Conservation (phyloP, 2,888 invertebrate genomes). For the Disparrhopalites patrizii region DNA sequence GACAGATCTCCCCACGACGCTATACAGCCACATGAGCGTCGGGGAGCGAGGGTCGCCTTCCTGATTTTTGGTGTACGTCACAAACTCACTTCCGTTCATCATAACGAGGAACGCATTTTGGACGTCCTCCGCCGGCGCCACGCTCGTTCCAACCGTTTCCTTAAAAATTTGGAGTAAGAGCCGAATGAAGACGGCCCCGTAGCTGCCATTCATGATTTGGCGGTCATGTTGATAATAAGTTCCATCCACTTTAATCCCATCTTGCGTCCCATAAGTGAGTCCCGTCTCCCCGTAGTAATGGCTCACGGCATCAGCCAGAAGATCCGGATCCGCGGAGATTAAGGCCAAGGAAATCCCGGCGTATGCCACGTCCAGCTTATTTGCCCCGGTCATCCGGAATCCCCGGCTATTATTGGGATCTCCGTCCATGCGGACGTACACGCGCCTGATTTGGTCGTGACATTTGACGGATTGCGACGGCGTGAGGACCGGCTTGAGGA, state of each 20-base stretch:
- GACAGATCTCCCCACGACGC: conserved; percentile 20
- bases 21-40: conserved; percentile 16
- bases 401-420: conserved; percentile 24
- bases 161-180: conserved; percentile 15
- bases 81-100: conserved; percentile 26
- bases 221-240: conserved; percentile 26
- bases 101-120: conserved; percentile 4
- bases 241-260: conserved; percentile 29
- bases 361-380: conserved; percentile 27
- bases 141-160: conserved; percentile 12
- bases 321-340: conserved; percentile 3
- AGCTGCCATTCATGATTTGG: conserved; percentile 25
- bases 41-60: not conserved
- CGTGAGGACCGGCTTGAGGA: conserved; percentile 11
- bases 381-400: conserved; percentile 20
- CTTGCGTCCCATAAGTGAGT: not conserved
- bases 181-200: conserved; percentile 24
- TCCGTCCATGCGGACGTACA: conserved; percentile 26
- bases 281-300: conserved; percentile 12
- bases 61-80: conserved; percentile 23
- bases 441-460: conserved; percentile 3
- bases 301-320: conserved; percentile 10
- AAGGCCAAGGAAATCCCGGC: conserved; percentile 18
- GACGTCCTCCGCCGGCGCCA: conserved; percentile 10
- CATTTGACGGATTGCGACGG: conserved; percentile 13